Evolutionary conservation across 64 coral and sea anemone species (phyloP).

Genomic region (Pocillopora verrucosa): DNA sequence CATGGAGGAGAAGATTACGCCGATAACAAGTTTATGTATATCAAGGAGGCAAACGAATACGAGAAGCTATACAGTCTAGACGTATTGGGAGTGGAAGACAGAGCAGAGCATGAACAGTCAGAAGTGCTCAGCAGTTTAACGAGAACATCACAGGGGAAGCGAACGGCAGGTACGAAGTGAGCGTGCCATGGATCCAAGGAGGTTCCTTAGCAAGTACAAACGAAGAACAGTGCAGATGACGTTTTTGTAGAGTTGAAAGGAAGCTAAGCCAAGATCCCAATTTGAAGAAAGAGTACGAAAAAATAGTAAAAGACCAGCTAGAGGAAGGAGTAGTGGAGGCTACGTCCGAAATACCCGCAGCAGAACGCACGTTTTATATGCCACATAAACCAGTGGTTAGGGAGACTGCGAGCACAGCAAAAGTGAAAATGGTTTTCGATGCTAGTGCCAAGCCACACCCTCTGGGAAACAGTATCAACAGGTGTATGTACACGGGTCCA

Average conservation of each 20-base stretch:
- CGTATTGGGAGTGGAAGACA: conserved; percentile 32
- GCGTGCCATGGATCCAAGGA: conserved; percentile 27
- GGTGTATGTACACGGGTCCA: conserved; percentile 34
- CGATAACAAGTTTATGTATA: conserved; percentile 4
- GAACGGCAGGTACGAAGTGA: conserved; percentile 26
- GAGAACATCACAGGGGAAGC: not conserved
- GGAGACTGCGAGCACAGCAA: conserved; percentile 23
- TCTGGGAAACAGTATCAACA: conserved; percentile 3
- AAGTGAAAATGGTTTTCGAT: conserved; percentile 36
- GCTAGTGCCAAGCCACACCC: not conserved
- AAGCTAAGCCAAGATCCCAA: conserved; percentile 1
- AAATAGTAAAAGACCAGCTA: conserved; percentile 52
- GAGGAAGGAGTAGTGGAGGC: conserved; percentile 14
- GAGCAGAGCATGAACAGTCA: conserved; percentile 21
- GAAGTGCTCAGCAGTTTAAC: not conserved
- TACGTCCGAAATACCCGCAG: not conserved
- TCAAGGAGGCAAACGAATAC: conserved; percentile 14
- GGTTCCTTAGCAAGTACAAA: not conserved
- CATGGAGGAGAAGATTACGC: conserved; percentile 42
- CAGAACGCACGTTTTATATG: conserved; percentile 32
- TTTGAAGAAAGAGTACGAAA: conserved; percentile 42
- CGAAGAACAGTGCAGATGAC: conserved; percentile 11
- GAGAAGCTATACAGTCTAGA: conserved; percentile 11
- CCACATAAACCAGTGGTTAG: conserved; percentile 49
- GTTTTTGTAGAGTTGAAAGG: conserved; percentile 28